These are phyloP conservation scores for Peromyscus melanophrys DNA, from an alignment of 2,797 vertebrate species.

Conservation along the genomic window DNA sequence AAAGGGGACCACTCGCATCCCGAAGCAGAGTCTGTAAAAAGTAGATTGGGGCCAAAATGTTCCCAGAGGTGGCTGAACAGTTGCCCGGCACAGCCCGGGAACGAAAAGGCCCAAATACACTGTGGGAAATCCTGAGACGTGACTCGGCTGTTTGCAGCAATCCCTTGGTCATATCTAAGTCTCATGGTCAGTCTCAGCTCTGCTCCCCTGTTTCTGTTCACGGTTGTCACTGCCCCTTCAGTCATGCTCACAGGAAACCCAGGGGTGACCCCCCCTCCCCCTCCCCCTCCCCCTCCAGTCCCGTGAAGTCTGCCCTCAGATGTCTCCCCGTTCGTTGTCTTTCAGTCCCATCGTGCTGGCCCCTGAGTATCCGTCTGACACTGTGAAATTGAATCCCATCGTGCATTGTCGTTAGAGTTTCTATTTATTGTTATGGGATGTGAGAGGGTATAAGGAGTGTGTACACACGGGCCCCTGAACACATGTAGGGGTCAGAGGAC, in stretches of 20 bases:
- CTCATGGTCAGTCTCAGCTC: background rate
- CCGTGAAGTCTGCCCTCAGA: background rate
- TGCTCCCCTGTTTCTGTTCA: background rate
- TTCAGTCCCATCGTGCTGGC: background rate
- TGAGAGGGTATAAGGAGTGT: background rate
- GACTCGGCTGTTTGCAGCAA: background rate
- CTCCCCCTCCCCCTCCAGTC: background rate
- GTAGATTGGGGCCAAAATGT: background rate
- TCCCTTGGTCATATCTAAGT: background rate
- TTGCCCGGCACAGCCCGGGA: accelerated
- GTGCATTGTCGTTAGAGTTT: conserved; percentile 21
- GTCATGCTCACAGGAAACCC: background rate
- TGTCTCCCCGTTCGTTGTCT: background rate
- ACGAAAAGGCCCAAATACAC: accelerated
- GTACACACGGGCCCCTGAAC: background rate
- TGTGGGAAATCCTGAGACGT: accelerated
- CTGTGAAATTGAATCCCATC: background rate
- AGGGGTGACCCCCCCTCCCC: background rate
- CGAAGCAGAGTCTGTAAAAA: background rate
- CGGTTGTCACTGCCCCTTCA: background rate
- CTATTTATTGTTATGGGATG: background rate
- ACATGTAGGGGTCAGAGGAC: background rate
- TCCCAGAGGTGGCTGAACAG: background rate
- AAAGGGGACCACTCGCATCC: background rate
- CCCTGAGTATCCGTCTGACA: background rate